These are phyloP conservation scores for Onchidella celtica DNA, from an alignment of 2,888 invertebrate species.

Conservation along the genomic window DNA sequence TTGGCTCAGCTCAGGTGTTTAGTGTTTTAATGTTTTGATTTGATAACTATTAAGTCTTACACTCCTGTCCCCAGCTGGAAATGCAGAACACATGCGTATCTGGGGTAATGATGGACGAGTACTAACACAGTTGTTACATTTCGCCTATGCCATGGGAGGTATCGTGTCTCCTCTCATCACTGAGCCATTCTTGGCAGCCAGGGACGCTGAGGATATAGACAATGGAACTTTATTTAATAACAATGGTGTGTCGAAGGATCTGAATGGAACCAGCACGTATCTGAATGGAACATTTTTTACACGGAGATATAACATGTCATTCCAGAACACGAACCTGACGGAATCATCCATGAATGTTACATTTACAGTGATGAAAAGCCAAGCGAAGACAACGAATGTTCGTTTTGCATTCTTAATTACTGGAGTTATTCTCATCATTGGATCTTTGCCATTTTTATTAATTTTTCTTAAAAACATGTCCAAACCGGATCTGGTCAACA, in stretches of 20 bases:
- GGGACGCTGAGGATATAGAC: background rate
- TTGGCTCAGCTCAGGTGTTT: too few species aligned
- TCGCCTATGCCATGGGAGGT: conserved; percentile 80
- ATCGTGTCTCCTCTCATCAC: conserved; percentile 80
- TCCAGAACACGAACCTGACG: too few species aligned
- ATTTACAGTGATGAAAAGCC: background rate
- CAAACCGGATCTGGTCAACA: conserved; percentile 30
- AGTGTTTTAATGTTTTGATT: background rate
- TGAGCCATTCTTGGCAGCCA: conserved; percentile 77
- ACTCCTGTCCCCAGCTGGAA: conserved; percentile 72
- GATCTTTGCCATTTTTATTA: conserved; percentile 51
- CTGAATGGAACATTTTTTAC: background rate
- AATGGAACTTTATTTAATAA: background rate
- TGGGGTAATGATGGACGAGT: conserved; percentile 78
- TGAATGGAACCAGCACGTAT: background rate
- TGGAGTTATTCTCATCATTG: conserved; percentile 49
- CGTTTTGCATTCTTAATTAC: conserved; percentile 55
- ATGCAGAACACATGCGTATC: conserved; percentile 76
- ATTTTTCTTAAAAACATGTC: conserved; percentile 46
- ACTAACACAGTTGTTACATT: conserved; percentile 81
- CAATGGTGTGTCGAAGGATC: background rate
- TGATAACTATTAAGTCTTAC: too few species aligned
- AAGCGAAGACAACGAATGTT: background rate
- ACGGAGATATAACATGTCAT: too few species aligned
- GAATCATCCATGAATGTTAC: background rate